These are phyloP conservation scores for Leptatherina wallacei DNA, from an alignment of 2,797 vertebrate species.

Conservation along the genomic window DNA sequence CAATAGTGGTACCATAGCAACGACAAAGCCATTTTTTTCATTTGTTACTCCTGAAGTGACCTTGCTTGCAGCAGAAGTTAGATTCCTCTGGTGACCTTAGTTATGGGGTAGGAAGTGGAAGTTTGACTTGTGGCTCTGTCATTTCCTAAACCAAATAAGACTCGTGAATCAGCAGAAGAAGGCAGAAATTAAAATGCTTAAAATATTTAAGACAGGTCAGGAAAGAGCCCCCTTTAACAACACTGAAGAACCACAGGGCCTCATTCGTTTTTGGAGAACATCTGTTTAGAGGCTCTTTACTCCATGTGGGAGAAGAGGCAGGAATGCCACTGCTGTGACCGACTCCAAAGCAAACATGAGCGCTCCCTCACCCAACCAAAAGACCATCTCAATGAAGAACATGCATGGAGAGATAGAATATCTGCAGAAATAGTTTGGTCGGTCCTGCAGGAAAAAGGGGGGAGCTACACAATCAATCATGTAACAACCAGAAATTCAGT, in stretches of 20 bases:
- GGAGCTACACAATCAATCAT: conserved; percentile 11
- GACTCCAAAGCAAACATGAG: conserved; percentile 72
- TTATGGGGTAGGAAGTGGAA: conserved; percentile 61
- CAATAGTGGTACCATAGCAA: neutral
- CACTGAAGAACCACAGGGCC: conserved; percentile 63
- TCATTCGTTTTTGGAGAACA: conserved; percentile 65
- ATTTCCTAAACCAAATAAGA: conserved; percentile 72
- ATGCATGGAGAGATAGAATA: conserved; percentile 39
- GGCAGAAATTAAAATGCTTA: conserved; percentile 63
- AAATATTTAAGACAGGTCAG: conserved; percentile 71
- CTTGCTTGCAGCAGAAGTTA: conserved; percentile 24
- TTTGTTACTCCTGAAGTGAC: conserved; percentile 15
- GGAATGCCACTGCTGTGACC: conserved; percentile 62
- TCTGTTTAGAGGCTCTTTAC: conserved; percentile 70
- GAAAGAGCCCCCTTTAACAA: conserved; percentile 63
- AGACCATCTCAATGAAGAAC: conserved; percentile 48
- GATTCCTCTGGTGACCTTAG: conserved; percentile 40
- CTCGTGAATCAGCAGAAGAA: conserved; percentile 75
- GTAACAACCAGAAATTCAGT: neutral
- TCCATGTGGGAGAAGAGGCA: conserved; percentile 57
- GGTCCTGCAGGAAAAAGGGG: conserved; percentile 3
- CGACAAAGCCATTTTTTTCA: neutral
- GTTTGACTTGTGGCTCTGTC: conserved; percentile 67
- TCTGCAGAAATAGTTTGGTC: conserved; percentile 15
- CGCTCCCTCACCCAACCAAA: conserved; percentile 54